Evolutionary conservation across 2,888 invertebrate genomes (phyloP).

Genomic region (Tachystola acroxantha): DNA sequence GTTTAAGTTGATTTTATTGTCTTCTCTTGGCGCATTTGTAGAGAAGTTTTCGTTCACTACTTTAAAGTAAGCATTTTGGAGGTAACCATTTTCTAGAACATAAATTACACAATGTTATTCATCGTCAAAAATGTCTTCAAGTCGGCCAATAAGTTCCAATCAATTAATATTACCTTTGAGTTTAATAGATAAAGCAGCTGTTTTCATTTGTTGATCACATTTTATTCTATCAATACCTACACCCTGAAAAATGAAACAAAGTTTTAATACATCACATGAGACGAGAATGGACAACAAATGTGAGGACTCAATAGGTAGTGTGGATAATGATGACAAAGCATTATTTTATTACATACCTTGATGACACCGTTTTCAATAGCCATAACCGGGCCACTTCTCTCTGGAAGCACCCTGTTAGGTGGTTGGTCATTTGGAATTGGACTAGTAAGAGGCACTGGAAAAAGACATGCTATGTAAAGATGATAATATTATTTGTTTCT

Average conservation of each 20-base stretch:
- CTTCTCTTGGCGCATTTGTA: constrained; percentile 26
- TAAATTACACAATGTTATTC: too few species aligned
- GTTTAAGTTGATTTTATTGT: constrained; percentile 30
- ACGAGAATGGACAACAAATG: too few species aligned
- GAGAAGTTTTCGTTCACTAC: constrained; percentile 58
- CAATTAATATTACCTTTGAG: not conserved
- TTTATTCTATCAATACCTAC: constrained; percentile 38
- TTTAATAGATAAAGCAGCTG: not conserved
- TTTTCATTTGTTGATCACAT: constrained; percentile 23
- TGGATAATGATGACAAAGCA: too few species aligned
- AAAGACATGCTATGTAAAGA: too few species aligned
- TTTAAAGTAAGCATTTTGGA: constrained; percentile 54
- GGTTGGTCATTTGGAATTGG: constrained; percentile 14
- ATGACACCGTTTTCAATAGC: constrained; percentile 71
- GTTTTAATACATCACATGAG: too few species aligned
- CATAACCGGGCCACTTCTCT: constrained; percentile 54
- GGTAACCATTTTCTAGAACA: constrained; percentile 35
- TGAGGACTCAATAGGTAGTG: too few species aligned
- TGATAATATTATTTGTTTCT: not conserved
- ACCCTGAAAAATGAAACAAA: constrained; percentile 31
- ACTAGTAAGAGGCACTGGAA: constrained; percentile 24
- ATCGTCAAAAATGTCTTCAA: not conserved
- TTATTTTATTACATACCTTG: constrained; percentile 37
- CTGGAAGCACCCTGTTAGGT: constrained; percentile 18
- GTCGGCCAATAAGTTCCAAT: too few species aligned